These are phyloP conservation scores for Archilochus colubris DNA, from an alignment of 2,113 vertebrate genomes.

Conservation along the genomic window DNA sequence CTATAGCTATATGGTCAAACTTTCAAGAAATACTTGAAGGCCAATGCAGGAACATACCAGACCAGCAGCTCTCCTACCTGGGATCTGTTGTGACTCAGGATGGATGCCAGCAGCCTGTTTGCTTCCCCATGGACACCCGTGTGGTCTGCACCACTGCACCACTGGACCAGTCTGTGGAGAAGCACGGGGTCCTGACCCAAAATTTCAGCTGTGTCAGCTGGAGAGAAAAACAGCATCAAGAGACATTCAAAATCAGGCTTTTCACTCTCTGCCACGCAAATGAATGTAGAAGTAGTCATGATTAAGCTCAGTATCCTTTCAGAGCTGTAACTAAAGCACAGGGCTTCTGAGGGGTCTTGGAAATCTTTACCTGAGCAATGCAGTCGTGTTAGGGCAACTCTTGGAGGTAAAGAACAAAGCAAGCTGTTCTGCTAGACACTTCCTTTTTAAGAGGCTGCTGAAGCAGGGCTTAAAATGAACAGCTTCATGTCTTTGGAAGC, in stretches of 20 bases:
- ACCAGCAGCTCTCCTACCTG: conserved; percentile 55
- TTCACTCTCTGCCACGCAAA: neutral
- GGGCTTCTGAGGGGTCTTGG: neutral
- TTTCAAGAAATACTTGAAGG: neutral
- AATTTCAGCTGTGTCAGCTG: conserved; percentile 83
- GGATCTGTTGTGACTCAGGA: conserved; percentile 85
- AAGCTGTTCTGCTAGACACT: accelerated
- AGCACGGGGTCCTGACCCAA: conserved; percentile 81
- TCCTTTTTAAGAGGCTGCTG: neutral
- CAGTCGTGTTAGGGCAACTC: neutral
- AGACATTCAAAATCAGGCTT: neutral
- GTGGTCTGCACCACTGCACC: conserved; percentile 82
- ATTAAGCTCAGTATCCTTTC: neutral
- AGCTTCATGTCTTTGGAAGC: neutral
- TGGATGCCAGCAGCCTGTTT: conserved; percentile 83
- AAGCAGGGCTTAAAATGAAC: neutral
- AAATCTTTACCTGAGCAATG: neutral
- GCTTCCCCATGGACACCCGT: conserved; percentile 81
- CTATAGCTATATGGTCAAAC: neutral
- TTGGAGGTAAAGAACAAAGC: neutral
- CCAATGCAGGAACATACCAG: accelerated
- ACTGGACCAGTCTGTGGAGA: conserved; percentile 83
- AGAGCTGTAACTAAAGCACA: neutral
- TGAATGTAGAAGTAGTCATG: neutral
- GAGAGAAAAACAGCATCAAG: neutral